These are phyloP conservation scores for Austrolebias charrua DNA, from an alignment of 2,797 vertebrate species.

Conservation along the genomic window DNA sequence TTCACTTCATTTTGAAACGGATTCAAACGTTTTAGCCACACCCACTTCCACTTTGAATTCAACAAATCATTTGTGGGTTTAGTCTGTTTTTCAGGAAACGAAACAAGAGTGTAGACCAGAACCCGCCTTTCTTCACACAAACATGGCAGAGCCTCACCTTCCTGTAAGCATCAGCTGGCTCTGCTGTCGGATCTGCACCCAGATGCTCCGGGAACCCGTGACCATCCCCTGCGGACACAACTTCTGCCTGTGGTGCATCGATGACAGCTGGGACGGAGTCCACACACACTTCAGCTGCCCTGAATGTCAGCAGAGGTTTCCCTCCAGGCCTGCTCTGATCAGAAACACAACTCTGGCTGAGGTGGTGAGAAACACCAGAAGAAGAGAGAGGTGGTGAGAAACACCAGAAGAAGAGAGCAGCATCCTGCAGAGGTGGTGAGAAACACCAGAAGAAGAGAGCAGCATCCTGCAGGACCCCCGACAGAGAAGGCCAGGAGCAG, in stretches of 20 bases:
- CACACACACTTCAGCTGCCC: conserved; percentile 23
- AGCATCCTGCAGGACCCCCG: not conserved
- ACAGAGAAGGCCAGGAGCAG: conserved; percentile 1
- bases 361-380: conserved; percentile 6
- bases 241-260: conserved; percentile 46
- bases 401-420: not conserved
- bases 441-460: conserved; percentile 1
- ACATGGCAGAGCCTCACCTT: conserved; percentile 18
- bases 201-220: conserved; percentile 20
- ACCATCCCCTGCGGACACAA: conserved; percentile 40
- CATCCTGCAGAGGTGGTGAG: conserved; percentile 3
- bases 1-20: not conserved
- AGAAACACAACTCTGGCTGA: conserved; percentile 20
- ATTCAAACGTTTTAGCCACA: conserved; percentile 21
- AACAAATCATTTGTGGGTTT: not conserved
- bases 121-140: not conserved
- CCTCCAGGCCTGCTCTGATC: conserved; percentile 17
- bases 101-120: conserved; percentile 16
- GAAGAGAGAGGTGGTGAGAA: not conserved
- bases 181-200: conserved; percentile 25
- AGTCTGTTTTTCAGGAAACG: conserved; percentile 11
- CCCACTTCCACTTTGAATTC: conserved; percentile 13
- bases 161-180: conserved; percentile 3
- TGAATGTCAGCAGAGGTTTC: conserved; percentile 15
- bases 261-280: not conserved